Evolutionary conservation across 2,888 invertebrate genomes (phyloP), one percentile per base, ranked within the genome.

Genomic region (Agapostemon virescens): DNA sequence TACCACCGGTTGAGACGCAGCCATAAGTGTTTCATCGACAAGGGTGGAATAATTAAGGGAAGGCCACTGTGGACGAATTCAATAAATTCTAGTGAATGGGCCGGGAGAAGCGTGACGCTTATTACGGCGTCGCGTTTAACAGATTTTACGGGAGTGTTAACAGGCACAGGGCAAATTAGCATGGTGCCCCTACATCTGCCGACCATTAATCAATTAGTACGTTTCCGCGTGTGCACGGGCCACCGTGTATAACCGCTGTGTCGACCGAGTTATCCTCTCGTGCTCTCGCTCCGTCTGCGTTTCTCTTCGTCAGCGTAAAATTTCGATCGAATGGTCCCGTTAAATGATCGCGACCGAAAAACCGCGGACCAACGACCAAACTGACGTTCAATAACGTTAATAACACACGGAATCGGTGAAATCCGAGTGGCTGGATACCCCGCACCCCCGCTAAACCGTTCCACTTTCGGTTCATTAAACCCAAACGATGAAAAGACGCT

Each of bases 131-230:
- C 30, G 74, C 68, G 76, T 79, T 76, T 68, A 76, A 81, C 83
- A 72, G 82, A 74, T 82, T 84, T 84, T 72, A 82, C 70, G 69
- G 64, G 68, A 45, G 64, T 67, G 79, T 79, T 79, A 83, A 79
- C 74, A 72, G 69, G 38, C 66, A 38, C 38, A 45, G 69, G 20
- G 38, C 55, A 73, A 84, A 82, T 82, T 80, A 82, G 64, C 69
- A 74, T 30, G 74, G 72, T 58, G 58, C 26, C 69, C 45, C 55
- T 77, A 80, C 82, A 77, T 84, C 77, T 81, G 77, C 79, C 77
- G 73, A 81, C 74, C 75, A 63, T 84, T 83, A 77, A 83, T 83
- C 84, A 84, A 84, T 84, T 85, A 82, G 67, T 73, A 61, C 55
- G 64, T 78, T 69, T 76, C 45, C 63, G 52, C 23, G 71, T 33